Base-by-base conservation (phyloP, 2,888 invertebrate species). In the Congeria kusceri region DNA sequence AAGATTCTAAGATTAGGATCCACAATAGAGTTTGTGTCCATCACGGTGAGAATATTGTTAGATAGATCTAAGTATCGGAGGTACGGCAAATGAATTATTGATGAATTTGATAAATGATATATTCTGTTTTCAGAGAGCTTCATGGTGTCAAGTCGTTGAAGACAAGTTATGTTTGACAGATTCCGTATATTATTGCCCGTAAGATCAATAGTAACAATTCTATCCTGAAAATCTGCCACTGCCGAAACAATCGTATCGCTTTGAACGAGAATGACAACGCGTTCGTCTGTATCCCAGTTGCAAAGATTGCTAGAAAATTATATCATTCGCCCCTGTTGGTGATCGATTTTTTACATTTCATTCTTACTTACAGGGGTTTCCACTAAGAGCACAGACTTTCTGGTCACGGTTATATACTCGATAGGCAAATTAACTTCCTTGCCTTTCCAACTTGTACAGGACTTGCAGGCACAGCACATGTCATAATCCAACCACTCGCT, bases 281-380 rank as follows among this genome's bases (percentile, higher is more conserved):
- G 20, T 27, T 69, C 56, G 13, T 64, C 25, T 5, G 39, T 75
- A 58, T 68, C 68, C 68, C 63, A 75, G 58, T 58, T 47, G 32
- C 75, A 75, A 2, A 75, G 23, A 29, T 75, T 75, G 27, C 75
- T 75, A 18, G 75, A 68, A 28, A 75, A 23, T 57, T 74, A 62
- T n/a, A 67, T 67, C 67, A 74, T 59, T 20, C 63, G 44, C n/a
- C 13, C 29, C 15, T 57, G 11, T 5, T 20, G 44, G 32, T 67
- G 44, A 20, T 62, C 27, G 18, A 74, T 28, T 53, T 53, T 67
- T n/a, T 74, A 74, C 18, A 62, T 62, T 15, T 28, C 29, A 53
- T 39, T 18, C 0, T 49, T 20, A 29, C 32, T 62, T 23, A 44
- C 9, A 20, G 47, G 53, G 13, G 46, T 15, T 1, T 67, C 29